A percentile compares a stretch with the other conserved stretches of the same genome.
Evolutionary conservation across 2,888 invertebrate species (phyloP).

Genomic region (Synergus umbraculus): DNA sequence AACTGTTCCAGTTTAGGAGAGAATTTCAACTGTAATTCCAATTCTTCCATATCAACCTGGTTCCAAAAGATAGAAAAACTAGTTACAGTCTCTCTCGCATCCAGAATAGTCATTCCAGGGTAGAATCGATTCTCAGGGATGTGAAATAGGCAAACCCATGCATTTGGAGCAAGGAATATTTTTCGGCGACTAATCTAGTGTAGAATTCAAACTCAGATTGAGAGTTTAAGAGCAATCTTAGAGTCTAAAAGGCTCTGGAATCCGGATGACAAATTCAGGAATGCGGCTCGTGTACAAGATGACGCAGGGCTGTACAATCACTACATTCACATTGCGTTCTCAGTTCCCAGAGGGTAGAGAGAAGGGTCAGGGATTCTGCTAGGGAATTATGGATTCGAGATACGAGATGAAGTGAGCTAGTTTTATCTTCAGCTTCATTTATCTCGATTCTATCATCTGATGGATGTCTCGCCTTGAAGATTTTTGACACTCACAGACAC

Average conservation of each 20-base stretch:
- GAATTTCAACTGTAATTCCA: too few species aligned
- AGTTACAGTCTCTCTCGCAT: too few species aligned
- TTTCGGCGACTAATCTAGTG: neutral
- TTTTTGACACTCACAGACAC: neutral
- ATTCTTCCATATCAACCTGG: too few species aligned
- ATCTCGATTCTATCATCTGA: neutral
- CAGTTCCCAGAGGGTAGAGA: neutral
- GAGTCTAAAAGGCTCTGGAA: too few species aligned
- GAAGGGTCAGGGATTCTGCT: slow-evolving; percentile 29
- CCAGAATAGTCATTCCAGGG: too few species aligned
- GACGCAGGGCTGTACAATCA: neutral
- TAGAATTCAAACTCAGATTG: too few species aligned
- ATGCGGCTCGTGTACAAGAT: slow-evolving; percentile 3
- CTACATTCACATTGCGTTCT: neutral
- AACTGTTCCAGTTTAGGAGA: too few species aligned
- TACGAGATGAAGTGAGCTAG: neutral
- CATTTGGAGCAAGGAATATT: neutral
- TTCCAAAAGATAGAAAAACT: too few species aligned
- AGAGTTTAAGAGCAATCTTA: too few species aligned
- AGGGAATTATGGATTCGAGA: neutral
- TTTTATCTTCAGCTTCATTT: neutral
- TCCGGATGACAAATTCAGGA: slow-evolving; percentile 10
- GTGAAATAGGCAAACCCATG: too few species aligned
- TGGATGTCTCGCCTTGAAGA: neutral
- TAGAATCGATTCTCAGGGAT: too few species aligned